Percentiles rank a stretch among this genome's conserved stretches.
phyloP scores from a whole-genome alignment of 2,113 vertebrate genomes.

The Prionailurus viverrinus region DNA sequence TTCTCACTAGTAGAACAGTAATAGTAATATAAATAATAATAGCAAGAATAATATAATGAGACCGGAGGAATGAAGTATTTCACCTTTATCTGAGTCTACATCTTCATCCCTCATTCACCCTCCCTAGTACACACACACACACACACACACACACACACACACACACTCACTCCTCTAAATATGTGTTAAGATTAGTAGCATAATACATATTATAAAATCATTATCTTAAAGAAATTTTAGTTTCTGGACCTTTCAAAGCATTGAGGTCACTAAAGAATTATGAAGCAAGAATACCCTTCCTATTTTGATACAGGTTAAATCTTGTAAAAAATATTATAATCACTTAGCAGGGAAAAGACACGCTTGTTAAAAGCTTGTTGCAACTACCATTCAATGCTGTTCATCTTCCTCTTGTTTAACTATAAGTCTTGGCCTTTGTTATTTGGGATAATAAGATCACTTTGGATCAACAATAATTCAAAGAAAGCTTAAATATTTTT shows the following conservation, averaged over 20 bases:
- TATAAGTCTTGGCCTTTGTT: slow-evolving; percentile 69
- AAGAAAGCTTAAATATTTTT: slow-evolving; percentile 83
- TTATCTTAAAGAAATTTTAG: slow-evolving; percentile 64
- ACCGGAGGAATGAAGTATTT: not conserved
- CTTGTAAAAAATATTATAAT: slow-evolving; percentile 78
- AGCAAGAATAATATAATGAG: not conserved
- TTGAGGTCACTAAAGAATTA: slow-evolving; percentile 54
- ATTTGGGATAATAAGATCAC: slow-evolving; percentile 80
- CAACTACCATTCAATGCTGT: slow-evolving; percentile 73
- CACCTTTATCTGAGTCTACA: not conserved
- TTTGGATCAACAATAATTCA: slow-evolving; percentile 75
- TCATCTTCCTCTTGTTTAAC: slow-evolving; percentile 63
- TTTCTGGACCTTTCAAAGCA: slow-evolving; percentile 70
- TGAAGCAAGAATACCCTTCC: slow-evolving; percentile 45
- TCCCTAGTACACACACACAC: not conserved
- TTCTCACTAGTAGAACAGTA: not conserved
- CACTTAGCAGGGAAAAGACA: slow-evolving; percentile 43
- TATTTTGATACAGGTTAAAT: slow-evolving; percentile 65
- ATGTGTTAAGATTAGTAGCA: not conserved
- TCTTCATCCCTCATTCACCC: not conserved
- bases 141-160: not conserved
- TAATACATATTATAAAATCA: not conserved
- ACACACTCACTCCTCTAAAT: not conserved
- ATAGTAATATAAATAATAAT: not conserved
- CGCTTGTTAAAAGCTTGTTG: slow-evolving; percentile 48